These are phyloP conservation scores for Agelaius tricolor DNA, from an alignment of 2,113 vertebrate genomes.

Conservation along the genomic window DNA sequence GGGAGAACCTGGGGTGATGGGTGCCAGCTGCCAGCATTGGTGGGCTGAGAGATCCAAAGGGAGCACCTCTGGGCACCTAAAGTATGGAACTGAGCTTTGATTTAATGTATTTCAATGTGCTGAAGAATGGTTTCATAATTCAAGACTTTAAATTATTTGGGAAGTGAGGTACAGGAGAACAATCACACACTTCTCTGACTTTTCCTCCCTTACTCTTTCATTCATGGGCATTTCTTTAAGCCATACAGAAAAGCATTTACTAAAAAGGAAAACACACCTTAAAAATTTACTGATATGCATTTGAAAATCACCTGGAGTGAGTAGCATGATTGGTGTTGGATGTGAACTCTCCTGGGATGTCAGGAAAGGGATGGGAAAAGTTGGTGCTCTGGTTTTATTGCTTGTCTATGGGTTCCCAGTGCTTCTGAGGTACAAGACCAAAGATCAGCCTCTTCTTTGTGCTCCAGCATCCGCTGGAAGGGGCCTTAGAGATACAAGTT, in stretches of 20 bases:
- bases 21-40: neutral
- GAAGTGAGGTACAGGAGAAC: neutral
- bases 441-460: constrained; percentile 37
- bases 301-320: neutral
- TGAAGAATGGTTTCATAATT: neutral
- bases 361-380: neutral
- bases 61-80: neutral
- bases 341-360: neutral
- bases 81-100: neutral
- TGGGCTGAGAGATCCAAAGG: neutral
- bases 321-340: neutral
- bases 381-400: neutral
- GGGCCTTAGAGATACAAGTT: neutral
- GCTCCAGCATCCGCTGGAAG: constrained; percentile 5
- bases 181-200: neutral
- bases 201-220: neutral
- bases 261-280: constrained; percentile 13
- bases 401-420: neutral
- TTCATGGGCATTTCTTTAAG: neutral
- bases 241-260: neutral
- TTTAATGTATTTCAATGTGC: neutral
- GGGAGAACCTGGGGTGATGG: fast-evolving
- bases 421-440: neutral
- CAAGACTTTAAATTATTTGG: neutral
- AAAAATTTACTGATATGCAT: neutral